Conservation (phyloP, 2,797 vertebrate genomes). For the Falco rusticolus region DNA sequence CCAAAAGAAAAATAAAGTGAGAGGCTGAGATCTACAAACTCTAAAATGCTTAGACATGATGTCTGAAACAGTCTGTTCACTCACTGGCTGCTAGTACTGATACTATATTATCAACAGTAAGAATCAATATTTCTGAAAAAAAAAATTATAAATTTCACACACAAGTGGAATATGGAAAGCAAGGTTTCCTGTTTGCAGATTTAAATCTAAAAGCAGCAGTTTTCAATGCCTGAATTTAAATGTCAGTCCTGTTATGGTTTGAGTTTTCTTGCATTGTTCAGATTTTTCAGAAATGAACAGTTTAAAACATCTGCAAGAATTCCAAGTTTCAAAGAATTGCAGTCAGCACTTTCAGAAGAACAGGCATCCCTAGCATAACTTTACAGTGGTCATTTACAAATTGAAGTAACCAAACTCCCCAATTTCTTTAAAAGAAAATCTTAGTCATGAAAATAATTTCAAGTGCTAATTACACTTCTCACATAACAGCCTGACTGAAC, state of each 20-base stretch:
- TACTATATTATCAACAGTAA: neutral
- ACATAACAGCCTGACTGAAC: neutral
- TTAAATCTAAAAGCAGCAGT: neutral
- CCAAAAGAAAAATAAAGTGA: neutral
- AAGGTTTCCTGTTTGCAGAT: neutral
- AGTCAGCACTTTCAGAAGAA: neutral
- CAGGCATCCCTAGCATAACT: neutral
- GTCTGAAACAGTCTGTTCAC: neutral
- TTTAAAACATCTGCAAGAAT: neutral
- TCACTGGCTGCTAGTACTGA: neutral
- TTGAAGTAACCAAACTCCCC: neutral
- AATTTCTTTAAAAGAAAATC: neutral
- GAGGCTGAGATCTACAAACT: neutral
- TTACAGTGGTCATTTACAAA: neutral
- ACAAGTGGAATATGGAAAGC: neutral
- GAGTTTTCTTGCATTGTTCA: neutral
- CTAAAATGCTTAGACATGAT: neutral
- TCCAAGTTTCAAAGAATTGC: neutral
- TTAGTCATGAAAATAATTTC: neutral
- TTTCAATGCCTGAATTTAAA: neutral
- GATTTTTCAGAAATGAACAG: neutral
- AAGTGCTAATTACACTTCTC: constrained; percentile 11
- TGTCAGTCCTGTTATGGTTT: neutral
- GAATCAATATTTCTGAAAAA: neutral
- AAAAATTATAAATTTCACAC: neutral